Base-by-base conservation (phyloP, 2,888 invertebrate genomes). In the Archaeoteleia sp. region DNA sequence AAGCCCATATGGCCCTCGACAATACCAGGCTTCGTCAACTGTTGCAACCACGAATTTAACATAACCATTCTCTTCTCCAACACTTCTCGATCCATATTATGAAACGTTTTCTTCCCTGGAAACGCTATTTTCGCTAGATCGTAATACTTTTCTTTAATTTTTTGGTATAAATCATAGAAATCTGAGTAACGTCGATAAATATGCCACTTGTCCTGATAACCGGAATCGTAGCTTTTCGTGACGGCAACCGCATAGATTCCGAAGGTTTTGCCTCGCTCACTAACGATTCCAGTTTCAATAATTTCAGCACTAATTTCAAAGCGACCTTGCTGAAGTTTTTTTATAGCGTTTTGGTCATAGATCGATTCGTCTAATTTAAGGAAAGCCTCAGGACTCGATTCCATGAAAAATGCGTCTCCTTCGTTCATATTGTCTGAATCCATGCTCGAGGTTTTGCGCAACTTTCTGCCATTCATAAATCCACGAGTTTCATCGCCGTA, bases 41-140 rank as follows among this genome's bases (percentile, higher is more conserved):
- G 90, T 78, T 91, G 89, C 72, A 97, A 87, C 86, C 96, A 97
- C 65, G 88, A 89, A 79, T 96, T 95, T 29, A 96, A 80, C 89
- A 92, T 90, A 32, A 89, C 87, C 88, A 95, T 95, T 10, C 97
- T 88, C 76, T 91, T 92, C 82, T 97, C 97, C 51, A 97, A 86
- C 14, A 97, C 93, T 1, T 90, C 86, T 6, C 93, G 87, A 57
- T 95, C 95, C 83, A 95, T 94, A 81, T 97, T 97, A 80, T 96
- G 95, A 84, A 97, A 95, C 39, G 96, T 93, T 82, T 96, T 96
- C 86, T 97, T 98, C 0, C 93, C 95, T 0, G 97, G 97, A 80
- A 97, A 95, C 14, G 91, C 89, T 23, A 96, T 87, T 75, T 91
- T 91, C 0, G 90, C 88, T 13, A 96, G 85, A 80, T 93, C 92